Evolutionary conservation across 2,113 vertebrate species (phyloP).

Genomic region (Ceyx melanurus): DNA sequence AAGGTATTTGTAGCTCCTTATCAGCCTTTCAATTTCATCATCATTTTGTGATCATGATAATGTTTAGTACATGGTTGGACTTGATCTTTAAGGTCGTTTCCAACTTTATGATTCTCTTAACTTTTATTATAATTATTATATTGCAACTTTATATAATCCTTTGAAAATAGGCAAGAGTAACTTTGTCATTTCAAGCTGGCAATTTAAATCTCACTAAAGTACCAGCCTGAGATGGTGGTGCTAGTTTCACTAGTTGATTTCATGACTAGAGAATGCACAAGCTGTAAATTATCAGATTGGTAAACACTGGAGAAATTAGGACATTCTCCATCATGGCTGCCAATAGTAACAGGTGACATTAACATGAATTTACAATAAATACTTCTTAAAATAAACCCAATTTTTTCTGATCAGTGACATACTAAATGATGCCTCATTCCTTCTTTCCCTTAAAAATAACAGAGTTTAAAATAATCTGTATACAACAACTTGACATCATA

Average conservation of each 20-base stretch:
- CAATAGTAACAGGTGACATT: not conserved
- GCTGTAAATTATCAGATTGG: not conserved
- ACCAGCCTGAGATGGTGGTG: not conserved
- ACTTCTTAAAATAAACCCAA: not conserved
- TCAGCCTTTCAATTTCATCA: not conserved
- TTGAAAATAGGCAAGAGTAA: not conserved
- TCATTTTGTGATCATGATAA: no score
- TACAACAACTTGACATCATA: not conserved
- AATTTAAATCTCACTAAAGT: not conserved
- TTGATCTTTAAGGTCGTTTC: no score
- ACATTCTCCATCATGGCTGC: not conserved
- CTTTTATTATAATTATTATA: not conserved
- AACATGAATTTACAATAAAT: constrained; percentile 6
- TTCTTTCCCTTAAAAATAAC: not conserved
- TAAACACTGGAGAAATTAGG: constrained; percentile 4
- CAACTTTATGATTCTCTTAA: no score
- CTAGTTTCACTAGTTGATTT: not conserved
- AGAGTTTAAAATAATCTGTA: not conserved
- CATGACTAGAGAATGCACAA: not conserved
- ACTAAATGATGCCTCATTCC: not conserved
- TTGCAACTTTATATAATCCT: not conserved
- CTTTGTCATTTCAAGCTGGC: not conserved
- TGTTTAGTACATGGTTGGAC: no score
- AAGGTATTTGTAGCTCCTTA: not conserved
- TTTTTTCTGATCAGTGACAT: not conserved